phyloP scores from a whole-genome alignment of 2,797 vertebrate genomes.

The Nasua narica region DNA sequence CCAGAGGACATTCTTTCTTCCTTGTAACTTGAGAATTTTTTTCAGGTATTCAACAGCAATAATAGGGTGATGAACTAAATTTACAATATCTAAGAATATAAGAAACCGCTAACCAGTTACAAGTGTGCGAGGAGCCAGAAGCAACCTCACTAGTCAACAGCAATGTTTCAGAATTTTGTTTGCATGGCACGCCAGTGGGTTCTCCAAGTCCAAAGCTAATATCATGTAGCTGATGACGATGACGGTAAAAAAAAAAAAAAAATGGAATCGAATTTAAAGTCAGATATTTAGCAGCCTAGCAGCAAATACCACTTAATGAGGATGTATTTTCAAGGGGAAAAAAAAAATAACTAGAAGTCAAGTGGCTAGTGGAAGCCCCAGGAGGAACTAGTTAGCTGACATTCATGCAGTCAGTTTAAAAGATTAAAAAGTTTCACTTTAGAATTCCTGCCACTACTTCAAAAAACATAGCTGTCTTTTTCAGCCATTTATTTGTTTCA shows the following conservation, averaged over 20 bases:
- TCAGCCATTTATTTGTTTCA: constrained; percentile 44
- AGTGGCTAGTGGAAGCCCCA: neutral
- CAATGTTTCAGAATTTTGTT: neutral
- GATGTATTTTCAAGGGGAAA: neutral
- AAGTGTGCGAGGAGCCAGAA: neutral
- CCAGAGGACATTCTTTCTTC: neutral
- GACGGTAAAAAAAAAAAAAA: neutral
- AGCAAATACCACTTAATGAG: constrained; percentile 32
- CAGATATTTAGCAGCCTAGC: constrained; percentile 6
- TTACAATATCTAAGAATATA: neutral
- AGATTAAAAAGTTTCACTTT: constrained; percentile 44
- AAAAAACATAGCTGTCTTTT: constrained; percentile 15
- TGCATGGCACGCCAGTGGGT: neutral
- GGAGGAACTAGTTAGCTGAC: neutral
- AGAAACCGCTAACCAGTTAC: neutral
- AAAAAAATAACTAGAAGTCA: constrained; percentile 22
- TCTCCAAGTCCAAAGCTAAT: constrained; percentile 27
- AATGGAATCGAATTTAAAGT: constrained; percentile 12
- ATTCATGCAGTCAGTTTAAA: neutral
- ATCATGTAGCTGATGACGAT: neutral
- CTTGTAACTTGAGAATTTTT: neutral
- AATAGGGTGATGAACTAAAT: neutral
- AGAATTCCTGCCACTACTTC: constrained; percentile 41
- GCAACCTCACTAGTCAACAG: neutral
- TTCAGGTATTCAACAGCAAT: constrained; percentile 1